Base-by-base conservation (phyloP, 2,888 invertebrate species). In the Serrognathus titanus region DNA sequence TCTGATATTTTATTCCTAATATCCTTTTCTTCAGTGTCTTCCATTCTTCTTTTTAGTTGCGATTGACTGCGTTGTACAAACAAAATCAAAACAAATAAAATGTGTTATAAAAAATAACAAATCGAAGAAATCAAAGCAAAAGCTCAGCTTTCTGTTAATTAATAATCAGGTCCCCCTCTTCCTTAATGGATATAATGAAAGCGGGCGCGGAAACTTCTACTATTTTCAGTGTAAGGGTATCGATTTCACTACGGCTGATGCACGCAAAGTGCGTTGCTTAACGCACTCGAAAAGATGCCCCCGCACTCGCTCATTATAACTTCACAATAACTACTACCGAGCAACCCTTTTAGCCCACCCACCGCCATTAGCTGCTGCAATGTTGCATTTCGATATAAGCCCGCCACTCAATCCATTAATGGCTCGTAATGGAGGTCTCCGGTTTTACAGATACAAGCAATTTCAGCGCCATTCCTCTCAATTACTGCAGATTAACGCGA, bases 361-460 rank as follows among this genome's bases (percentile, higher is more conserved):
- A 46, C 58, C 59, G 59, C 54, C 60, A 63, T 57, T 58, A 51
- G 53, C 46, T 16, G 53, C 54, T 57, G 61, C 63, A 60, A 56
- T 54, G 55, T 59, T 65, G 64, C 63, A 65, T 63, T 65, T 65
- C 59, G 59, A 65, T 61, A 65, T 69, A 69, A 69, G 69, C 69
- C 66, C 66, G 67, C 70, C 67, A 71, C 71, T 71, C 73, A 73
- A 74, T 74, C 73, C 74, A 73, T 73, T 74, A 74, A 74, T 73
- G 74, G 73, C 66, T 65, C 69, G 71, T 73, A 74, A 74, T 74
- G 73, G 72, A 73, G 71, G 71, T 71, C 72, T 70, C 69, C 69
- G 68, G 71, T 70, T 71, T 71, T 70, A 70, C 71, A 71, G 72
- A 73, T 72, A 73, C 73, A 71, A 72, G 71, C 71, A 73, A 73